Evolutionary conservation across 92 coral and sea anemone species (phyloP).

Genomic region (Zoanthus solanderi): DNA sequence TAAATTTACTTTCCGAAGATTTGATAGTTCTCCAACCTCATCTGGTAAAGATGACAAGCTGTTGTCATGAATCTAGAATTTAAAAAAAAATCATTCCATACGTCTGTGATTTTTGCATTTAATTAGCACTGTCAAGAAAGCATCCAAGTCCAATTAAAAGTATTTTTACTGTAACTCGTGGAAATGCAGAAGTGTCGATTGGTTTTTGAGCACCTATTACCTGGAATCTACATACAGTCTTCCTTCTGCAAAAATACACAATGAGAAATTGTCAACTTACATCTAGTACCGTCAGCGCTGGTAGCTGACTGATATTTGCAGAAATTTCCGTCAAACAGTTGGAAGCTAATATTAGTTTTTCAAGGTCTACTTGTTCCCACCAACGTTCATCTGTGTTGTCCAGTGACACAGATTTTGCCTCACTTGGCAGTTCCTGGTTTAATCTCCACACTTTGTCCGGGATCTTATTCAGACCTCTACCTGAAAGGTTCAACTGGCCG

Average conservation of each 20-base stretch:
- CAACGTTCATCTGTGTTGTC: conserved; percentile 86
- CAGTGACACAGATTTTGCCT: conserved; percentile 83
- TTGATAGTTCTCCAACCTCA: conserved; percentile 83
- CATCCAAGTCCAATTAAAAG: too few relatives aligned
- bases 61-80: conserved; percentile 88
- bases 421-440: conserved; percentile 87
- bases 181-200: too few relatives aligned
- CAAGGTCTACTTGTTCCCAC: conserved; percentile 96
- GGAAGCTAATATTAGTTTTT: conserved; percentile 88
- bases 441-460: conserved; percentile 96
- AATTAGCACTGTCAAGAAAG: too few relatives aligned
- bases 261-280: conserved; percentile 58
- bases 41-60: conserved; percentile 75
- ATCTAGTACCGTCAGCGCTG: conserved; percentile 89
- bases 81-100: not conserved
- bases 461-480: conserved; percentile 75
- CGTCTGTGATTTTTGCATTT: not conserved
- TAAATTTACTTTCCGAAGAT: conserved; percentile 83
- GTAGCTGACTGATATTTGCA: conserved; percentile 71
- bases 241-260: too few relatives aligned
- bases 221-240: too few relatives aligned
- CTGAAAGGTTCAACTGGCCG: conserved; percentile 93
- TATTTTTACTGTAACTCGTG: too few relatives aligned
- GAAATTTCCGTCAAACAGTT: conserved; percentile 83
- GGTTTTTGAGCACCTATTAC: too few relatives aligned